phyloP scores from a whole-genome alignment of 1,140 invertebrate genomes.

The Limonius californicus region DNA sequence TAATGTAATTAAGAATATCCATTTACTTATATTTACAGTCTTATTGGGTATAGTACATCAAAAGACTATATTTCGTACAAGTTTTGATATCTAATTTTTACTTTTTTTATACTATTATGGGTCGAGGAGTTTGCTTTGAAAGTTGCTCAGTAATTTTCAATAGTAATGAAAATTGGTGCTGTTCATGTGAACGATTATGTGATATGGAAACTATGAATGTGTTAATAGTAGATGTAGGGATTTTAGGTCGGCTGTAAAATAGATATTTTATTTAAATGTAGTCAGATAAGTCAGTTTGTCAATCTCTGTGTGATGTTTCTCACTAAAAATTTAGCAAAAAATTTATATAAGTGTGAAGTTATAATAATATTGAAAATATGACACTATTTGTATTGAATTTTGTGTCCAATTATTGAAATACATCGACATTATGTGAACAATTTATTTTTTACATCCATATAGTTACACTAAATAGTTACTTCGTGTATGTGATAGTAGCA shows the following conservation, averaged over 20 bases:
- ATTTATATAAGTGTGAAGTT: not conserved
- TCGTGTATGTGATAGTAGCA: no score
- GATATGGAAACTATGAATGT: slow-evolving; percentile 15
- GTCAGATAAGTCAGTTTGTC: slow-evolving; percentile 4
- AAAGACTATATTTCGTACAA: not conserved
- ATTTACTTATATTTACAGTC: not conserved
- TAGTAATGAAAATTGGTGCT: slow-evolving; percentile 13
- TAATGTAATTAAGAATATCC: not conserved
- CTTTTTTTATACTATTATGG: not conserved
- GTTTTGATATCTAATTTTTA: not conserved
- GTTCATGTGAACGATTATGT: slow-evolving; percentile 15
- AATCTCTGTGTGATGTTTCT: slow-evolving; percentile 7
- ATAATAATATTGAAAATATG: not conserved
- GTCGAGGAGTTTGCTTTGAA: not conserved
- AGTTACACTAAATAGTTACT: no score
- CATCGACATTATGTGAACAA: not conserved
- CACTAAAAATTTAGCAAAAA: not conserved
- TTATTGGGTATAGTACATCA: not conserved
- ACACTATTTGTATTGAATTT: slow-evolving; percentile 2
- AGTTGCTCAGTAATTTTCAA: slow-evolving; percentile 10
- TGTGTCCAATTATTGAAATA: not conserved
- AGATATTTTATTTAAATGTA: slow-evolving; percentile 7
- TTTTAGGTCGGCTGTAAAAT: not conserved
- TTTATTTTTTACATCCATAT: no score
- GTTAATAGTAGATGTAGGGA: not conserved